Evolutionary conservation across 2,888 invertebrate genomes (phyloP).

Genomic region (Protula sp.): DNA sequence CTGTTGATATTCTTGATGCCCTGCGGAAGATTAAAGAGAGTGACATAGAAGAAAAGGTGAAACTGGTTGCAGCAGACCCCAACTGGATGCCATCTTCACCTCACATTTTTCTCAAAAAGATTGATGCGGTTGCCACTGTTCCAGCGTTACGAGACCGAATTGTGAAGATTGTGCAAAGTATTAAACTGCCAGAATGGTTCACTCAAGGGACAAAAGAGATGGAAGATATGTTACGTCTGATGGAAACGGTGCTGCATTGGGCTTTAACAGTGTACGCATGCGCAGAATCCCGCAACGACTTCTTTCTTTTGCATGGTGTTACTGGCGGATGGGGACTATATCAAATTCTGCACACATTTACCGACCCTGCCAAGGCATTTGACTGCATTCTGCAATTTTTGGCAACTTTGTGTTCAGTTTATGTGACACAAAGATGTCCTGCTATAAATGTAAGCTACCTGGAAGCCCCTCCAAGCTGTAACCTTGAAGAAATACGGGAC

Average conservation of each 20-base stretch:
- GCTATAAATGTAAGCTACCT: not conserved
- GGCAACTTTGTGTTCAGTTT: not conserved
- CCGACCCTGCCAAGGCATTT: too few relatives aligned
- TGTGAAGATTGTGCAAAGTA: not conserved
- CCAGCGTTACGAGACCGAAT: not conserved
- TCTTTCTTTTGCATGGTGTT: constrained; percentile 19
- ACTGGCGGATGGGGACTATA: constrained; percentile 14
- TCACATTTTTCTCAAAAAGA: not conserved
- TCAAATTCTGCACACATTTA: not conserved
- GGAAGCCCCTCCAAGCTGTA: not conserved
- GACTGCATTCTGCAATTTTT: not conserved
- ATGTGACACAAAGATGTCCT: not conserved
- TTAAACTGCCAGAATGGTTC: not conserved
- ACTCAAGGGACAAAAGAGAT: not conserved
- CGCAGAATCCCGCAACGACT: constrained; percentile 12
- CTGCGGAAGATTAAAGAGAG: not conserved
- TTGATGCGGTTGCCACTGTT: not conserved
- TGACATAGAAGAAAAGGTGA: not conserved
- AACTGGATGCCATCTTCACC: not conserved
- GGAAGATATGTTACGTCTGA: not conserved
- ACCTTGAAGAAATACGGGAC: not conserved
- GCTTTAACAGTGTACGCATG: constrained; percentile 10
- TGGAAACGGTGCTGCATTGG: constrained; percentile 12
- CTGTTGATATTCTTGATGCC: not conserved
- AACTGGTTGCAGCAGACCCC: too few relatives aligned